Conservation (phyloP, 53 echinoderm and acorn worm species). For the Actinopyga echinites region DNA sequence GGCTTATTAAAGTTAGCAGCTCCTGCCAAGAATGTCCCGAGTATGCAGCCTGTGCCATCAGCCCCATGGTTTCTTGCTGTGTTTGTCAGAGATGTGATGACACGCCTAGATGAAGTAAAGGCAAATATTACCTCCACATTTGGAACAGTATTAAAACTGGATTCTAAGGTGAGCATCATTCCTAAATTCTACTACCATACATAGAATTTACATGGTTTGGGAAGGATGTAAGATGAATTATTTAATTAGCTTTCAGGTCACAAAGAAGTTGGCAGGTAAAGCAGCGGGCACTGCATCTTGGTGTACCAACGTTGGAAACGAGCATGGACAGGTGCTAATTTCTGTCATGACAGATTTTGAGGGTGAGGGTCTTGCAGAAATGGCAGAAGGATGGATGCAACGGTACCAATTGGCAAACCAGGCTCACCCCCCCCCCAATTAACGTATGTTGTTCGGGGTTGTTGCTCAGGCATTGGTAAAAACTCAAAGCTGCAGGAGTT, state of each 20-base stretch:
- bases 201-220: neutral
- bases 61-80: conserved; percentile 66
- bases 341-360: conserved; percentile 68
- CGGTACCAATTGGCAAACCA: conserved; percentile 46
- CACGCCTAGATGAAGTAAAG: conserved; percentile 57
- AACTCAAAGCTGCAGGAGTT: conserved; percentile 14
- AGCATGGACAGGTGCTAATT: conserved; percentile 72
- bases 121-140: conserved; percentile 57
- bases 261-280: conserved; percentile 17
- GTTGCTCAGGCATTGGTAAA: conserved; percentile 48
- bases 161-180: conserved; percentile 56
- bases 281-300: conserved; percentile 60
- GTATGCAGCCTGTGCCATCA: conserved; percentile 50
- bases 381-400: conserved; percentile 50
- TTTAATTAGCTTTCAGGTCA: neutral
- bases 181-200: neutral
- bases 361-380: conserved; percentile 48
- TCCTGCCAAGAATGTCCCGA: conserved; percentile 3
- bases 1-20: neutral
- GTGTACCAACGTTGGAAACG: conserved; percentile 78
- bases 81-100: conserved; percentile 69
- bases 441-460: conserved; percentile 77
- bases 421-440: conserved; percentile 65
- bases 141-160: conserved; percentile 56
- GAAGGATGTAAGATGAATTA: neutral